phyloP scores from a whole-genome alignment of 2,888 invertebrate species.

The Latheticus oryzae region DNA sequence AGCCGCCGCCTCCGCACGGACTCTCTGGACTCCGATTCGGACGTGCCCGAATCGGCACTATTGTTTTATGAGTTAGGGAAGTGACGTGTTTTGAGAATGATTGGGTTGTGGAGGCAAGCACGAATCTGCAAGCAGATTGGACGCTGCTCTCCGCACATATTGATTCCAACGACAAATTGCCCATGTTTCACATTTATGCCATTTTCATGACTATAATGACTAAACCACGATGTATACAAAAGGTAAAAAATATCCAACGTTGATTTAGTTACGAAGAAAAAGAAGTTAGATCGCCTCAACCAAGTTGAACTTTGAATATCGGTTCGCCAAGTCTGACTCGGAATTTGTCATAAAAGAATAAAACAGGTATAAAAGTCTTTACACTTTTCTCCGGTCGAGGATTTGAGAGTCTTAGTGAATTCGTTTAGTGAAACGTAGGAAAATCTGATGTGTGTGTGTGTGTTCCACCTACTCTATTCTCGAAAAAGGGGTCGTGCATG shows the following conservation, averaged over 20 bases:
- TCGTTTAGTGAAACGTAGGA: too few species aligned
- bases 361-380: conserved; percentile 41
- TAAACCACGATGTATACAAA: conserved; percentile 5
- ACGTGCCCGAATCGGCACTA: conserved; percentile 59
- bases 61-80: conserved; percentile 60
- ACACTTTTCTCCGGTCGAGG: conserved; percentile 35
- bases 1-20: conserved; percentile 47
- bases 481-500: conserved; percentile 28
- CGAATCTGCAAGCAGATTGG: conserved; percentile 52
- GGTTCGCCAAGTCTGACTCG: conserved; percentile 27
- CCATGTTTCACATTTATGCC: conserved; percentile 47
- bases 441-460: too few species aligned
- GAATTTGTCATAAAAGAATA: conserved; percentile 42
- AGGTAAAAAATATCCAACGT: too few species aligned
- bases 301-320: conserved; percentile 40
- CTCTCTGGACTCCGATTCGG: conserved; percentile 48
- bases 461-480: not conserved
- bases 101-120: conserved; percentile 45
- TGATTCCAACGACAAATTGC: conserved; percentile 51
- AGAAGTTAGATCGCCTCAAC: conserved; percentile 26
- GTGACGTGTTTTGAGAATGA: conserved; percentile 56
- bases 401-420: conserved; percentile 36
- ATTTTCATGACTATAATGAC: conserved; percentile 6
- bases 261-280: too few species aligned
- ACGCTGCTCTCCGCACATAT: conserved; percentile 45